These are phyloP conservation scores for Drosophila tristis DNA, from an alignment of 1,140 invertebrate species.

Conservation along the genomic window DNA sequence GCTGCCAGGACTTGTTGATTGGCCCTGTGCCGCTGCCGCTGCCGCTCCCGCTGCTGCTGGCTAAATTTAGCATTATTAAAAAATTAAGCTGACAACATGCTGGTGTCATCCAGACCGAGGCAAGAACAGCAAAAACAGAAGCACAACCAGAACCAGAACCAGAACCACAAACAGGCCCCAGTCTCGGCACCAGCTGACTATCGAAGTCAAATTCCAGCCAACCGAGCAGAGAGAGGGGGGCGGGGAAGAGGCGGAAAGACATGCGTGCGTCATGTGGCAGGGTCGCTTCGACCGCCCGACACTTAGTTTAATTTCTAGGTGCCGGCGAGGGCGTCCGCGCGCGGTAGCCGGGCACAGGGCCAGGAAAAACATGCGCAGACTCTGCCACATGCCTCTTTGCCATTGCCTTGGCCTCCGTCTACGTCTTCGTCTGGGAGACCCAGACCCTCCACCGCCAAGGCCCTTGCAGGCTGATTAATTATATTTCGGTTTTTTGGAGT, in stretches of 20 bases:
- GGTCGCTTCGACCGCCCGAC: slow-evolving; percentile 55
- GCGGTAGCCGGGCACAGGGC: slow-evolving; percentile 3
- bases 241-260: slow-evolving; percentile 7
- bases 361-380: slow-evolving; percentile 42
- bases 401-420: slow-evolving; percentile 10
- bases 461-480: slow-evolving; percentile 64
- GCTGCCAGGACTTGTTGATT: slow-evolving; percentile 77
- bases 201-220: slow-evolving; percentile 17
- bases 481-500: slow-evolving; percentile 61
- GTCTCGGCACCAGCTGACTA: slow-evolving; percentile 21
- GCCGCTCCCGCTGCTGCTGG: slow-evolving; percentile 40
- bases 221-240: background rate
- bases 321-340: slow-evolving; percentile 55
- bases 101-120: slow-evolving; percentile 52
- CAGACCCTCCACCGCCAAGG: background rate
- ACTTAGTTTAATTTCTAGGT: slow-evolving; percentile 81
- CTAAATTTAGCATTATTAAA: slow-evolving; percentile 82
- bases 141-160: background rate
- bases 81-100: slow-evolving; percentile 80
- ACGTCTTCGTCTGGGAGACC: too few relatives aligned
- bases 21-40: background rate
- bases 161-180: background rate
- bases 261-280: slow-evolving; percentile 76
- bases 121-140: slow-evolving; percentile 25
- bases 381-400: slow-evolving; percentile 58